Evolutionary conservation across 2,888 invertebrate genomes (phyloP), one percentile per base, ranked within the genome.

Genomic region (Pherbina coryleti): DNA sequence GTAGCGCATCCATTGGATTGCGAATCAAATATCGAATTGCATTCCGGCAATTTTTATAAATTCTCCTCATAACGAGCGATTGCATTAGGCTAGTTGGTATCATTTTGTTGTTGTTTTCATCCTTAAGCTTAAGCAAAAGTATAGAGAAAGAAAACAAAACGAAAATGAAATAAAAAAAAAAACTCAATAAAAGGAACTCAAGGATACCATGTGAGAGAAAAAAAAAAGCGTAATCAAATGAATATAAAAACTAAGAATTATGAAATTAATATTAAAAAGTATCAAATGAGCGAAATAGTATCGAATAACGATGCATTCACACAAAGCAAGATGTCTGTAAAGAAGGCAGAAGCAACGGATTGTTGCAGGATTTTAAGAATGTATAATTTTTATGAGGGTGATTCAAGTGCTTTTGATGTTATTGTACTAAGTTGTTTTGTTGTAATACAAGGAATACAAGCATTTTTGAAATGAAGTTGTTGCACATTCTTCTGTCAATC

Each of bases 241-340:
- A 64, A 22, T 19, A 55, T 19, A 62, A 37, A 60, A 73, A 60
- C 73, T 44, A 28, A 22, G 67, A 75, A 67, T 75, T 55, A 76
- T 70, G 69, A 69, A 74, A 74, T 74, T 31, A 78, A 77, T 78
- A 79, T 79, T 76, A 73, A 82, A 87, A 87, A 87, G 86, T 87
- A 87, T 87, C 86, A 84, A 87, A 85, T 87, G 86, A 87, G 86
- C 86, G 84, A 85, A 86, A 87, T 87, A 86, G 86, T 87, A 87
- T 87, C 86, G 83, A 81, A 86, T 86, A 82, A 84, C 86, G 82
- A 3, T 17, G 25, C 66, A 14, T n/a, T 11, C 17, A 37, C 7
- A 19, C 37, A 14, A 9, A 73, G 7, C 22, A 11, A 11, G 22
- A 62, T 28, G 14, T 25, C 28, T 19, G 19, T 17, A 28, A 22